A percentile compares a stretch with the other conserved stretches of the same genome.
Conservation (phyloP, 2,888 invertebrate species). For the Hyles lineata region DNA sequence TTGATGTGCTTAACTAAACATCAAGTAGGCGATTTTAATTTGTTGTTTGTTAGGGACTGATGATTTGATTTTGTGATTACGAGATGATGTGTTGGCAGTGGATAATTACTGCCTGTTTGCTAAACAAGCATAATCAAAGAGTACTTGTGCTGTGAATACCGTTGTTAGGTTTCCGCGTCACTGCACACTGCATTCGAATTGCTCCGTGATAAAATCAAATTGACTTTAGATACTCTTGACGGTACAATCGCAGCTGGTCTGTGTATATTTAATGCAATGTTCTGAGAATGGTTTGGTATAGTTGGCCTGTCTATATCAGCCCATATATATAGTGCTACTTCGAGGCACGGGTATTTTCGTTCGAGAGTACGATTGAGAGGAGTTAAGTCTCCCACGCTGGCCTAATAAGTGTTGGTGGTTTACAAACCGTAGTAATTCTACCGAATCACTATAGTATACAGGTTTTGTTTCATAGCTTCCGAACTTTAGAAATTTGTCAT, state of each 20-base stretch:
- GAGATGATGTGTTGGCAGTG: not conserved
- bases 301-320: no score
- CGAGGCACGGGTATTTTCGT: no score
- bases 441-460: no score
- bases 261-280: not conserved
- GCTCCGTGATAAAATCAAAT: not conserved
- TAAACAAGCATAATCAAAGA: conserved; percentile 15
- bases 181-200: not conserved
- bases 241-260: not conserved
- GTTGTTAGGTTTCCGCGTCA: not conserved
- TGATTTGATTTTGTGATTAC: not conserved
- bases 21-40: not conserved
- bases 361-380: no score
- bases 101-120: not conserved
- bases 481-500: no score
- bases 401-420: no score
- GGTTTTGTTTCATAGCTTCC: no score
- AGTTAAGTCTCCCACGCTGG: no score
- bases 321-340: no score
- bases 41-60: not conserved
- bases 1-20: not conserved
- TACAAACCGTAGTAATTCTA: no score
- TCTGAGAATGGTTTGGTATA: no score
- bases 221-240: not conserved
- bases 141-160: conserved; percentile 3